These are phyloP conservation scores for Drosophila pallidifrons DNA, from an alignment of 1,140 invertebrate species.

Conservation along the genomic window DNA sequence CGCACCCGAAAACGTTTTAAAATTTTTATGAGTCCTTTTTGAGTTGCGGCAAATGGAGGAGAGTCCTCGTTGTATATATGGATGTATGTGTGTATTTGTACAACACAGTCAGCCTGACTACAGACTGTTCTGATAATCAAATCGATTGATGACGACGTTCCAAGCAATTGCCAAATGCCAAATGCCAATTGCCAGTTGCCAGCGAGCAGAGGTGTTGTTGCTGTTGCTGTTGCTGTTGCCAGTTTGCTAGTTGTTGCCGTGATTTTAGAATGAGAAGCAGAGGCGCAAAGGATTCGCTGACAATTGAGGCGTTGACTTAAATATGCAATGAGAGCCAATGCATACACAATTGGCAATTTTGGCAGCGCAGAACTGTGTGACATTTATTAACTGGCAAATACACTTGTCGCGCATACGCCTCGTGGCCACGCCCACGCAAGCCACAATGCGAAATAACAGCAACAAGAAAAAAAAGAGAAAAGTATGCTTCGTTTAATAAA, in stretches of 20 bases:
- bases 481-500: constrained; percentile 77
- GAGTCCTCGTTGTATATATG: not conserved
- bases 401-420: constrained; percentile 65
- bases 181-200: constrained; percentile 37
- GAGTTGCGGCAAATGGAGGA: not conserved
- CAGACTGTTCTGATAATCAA: not conserved
- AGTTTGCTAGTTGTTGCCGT: not conserved
- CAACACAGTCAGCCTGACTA: not conserved
- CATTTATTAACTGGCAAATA: constrained; percentile 76
- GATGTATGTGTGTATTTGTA: constrained; percentile 13
- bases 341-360: constrained; percentile 30
- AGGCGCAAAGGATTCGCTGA: constrained; percentile 42
- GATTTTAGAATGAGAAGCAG: not conserved
- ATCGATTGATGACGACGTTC: constrained; percentile 66
- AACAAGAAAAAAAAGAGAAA: not conserved
- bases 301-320: constrained; percentile 47
- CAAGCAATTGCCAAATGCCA: constrained; percentile 54
- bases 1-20: constrained; percentile 46
- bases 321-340: constrained; percentile 51
- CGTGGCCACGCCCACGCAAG: constrained; percentile 45
- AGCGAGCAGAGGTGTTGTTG: constrained; percentile 1
- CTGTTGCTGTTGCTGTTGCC: constrained; percentile 18
- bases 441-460: not conserved
- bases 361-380: constrained; percentile 38
- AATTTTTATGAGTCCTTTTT: constrained; percentile 68